phyloP scores from a whole-genome alignment of 2,888 invertebrate species.

The Leucania comma region DNA sequence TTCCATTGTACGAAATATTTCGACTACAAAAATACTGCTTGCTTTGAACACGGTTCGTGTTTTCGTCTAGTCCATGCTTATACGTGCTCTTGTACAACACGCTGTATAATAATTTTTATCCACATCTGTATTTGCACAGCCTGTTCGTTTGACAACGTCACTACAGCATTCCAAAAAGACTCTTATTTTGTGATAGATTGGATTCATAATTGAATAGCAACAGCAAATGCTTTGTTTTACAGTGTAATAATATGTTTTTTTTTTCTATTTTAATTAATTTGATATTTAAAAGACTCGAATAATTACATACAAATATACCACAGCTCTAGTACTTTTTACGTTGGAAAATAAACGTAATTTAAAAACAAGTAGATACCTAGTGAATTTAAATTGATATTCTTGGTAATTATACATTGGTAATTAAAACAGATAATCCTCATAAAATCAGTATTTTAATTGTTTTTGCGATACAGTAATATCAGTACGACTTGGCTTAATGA shows the following conservation, averaged over 20 bases:
- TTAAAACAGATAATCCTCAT: conserved; percentile 1
- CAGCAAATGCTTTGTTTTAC: background rate
- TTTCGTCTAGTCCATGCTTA: conserved; percentile 19
- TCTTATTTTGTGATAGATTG: conserved; percentile 8
- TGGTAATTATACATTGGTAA: background rate
- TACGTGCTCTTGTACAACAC: conserved; percentile 55
- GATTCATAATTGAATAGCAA: conserved; percentile 27
- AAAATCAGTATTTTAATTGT: conserved; percentile 1
- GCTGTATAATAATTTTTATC: conserved; percentile 59
- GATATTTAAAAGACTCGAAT: conserved; percentile 16
- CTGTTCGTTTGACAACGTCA: conserved; percentile 63
- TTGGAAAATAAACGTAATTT: conserved; percentile 6
- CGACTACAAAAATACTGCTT: conserved; percentile 1
- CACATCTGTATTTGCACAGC: conserved; percentile 72
- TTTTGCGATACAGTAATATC: background rate
- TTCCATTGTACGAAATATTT: conserved; percentile 11
- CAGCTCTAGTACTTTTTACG: conserved; percentile 7
- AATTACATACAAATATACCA: conserved; percentile 8
- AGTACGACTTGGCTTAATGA: conserved; percentile 21
- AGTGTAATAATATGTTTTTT: conserved; percentile 33
- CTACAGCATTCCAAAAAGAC: conserved; percentile 41
- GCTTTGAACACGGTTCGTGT: background rate
- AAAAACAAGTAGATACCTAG: background rate
- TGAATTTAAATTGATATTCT: conserved; percentile 7
- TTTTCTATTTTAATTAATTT: conserved; percentile 29